These are phyloP conservation scores for Gymnoscelis rufifasciata DNA, from an alignment of 2,888 invertebrate genomes.

Conservation along the genomic window DNA sequence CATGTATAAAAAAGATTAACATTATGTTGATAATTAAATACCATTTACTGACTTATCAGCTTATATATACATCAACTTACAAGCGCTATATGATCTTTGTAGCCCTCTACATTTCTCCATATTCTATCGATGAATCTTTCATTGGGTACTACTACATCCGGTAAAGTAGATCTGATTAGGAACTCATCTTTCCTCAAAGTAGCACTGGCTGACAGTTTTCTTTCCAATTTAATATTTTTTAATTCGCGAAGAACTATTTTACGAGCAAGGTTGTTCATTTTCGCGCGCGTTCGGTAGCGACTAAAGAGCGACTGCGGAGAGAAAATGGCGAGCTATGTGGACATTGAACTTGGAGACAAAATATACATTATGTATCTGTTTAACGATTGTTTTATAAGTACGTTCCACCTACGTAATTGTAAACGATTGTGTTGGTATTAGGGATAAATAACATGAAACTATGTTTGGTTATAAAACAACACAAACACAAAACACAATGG, in stretches of 20 bases:
- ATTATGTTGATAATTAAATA: too few relatives aligned
- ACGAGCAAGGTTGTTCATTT: constrained; percentile 52
- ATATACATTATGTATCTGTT: neutral
- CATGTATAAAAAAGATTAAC: too few relatives aligned
- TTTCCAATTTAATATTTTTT: constrained; percentile 53
- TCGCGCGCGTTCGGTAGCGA: constrained; percentile 43
- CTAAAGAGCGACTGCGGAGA: constrained; percentile 37
- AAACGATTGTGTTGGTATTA: too few relatives aligned
- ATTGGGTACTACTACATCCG: constrained; percentile 54
- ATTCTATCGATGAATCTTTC: constrained; percentile 55
- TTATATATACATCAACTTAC: constrained; percentile 50
- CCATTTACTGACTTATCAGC: too few relatives aligned
- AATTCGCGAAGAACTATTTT: constrained; percentile 57
- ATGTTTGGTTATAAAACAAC: too few relatives aligned
- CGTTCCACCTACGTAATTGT: neutral
- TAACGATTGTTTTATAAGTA: neutral
- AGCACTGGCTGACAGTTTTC: constrained; percentile 50
- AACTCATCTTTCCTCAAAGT: constrained; percentile 42
- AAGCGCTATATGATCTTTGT: constrained; percentile 57
- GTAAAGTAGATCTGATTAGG: constrained; percentile 53
- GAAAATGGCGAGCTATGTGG: constrained; percentile 11
- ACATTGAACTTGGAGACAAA: constrained; percentile 27
- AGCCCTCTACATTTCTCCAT: constrained; percentile 50
- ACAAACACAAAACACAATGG: too few relatives aligned
- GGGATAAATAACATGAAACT: too few relatives aligned